A percentile compares a stretch with the other conserved stretches of the same genome.
Evolutionary conservation across 2,888 invertebrate species (phyloP).

Genomic region (Lithophane leautieri): DNA sequence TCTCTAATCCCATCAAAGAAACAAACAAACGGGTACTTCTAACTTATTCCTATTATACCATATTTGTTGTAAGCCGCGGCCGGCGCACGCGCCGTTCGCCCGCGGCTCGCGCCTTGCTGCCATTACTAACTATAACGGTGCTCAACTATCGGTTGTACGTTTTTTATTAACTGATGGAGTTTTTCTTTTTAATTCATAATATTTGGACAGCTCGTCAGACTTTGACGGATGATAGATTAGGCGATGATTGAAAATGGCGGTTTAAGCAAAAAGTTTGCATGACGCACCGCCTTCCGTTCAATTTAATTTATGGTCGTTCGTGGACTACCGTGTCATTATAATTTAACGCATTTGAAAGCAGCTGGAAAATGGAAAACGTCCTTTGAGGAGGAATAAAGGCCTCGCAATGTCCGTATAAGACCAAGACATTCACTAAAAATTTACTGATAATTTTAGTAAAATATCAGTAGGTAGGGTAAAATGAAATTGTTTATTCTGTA

Average conservation of each 20-base stretch:
- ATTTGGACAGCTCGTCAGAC: constrained; percentile 42
- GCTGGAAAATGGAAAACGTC: background rate
- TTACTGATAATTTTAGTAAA: too few relatives aligned
- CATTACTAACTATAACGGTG: constrained; percentile 64
- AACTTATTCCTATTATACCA: constrained; percentile 66
- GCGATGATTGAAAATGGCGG: constrained; percentile 37
- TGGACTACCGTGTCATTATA: background rate
- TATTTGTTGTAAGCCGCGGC: constrained; percentile 61
- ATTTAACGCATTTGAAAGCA: background rate
- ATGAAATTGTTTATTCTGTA: too few relatives aligned
- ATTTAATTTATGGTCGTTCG: background rate
- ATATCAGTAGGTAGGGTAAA: background rate
- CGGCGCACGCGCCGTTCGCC: constrained; percentile 66
- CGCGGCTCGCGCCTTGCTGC: constrained; percentile 59
- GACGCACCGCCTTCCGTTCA: constrained; percentile 2
- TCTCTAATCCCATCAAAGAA: constrained; percentile 42
- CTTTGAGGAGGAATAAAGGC: background rate
- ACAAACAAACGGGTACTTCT: constrained; percentile 63
- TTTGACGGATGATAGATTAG: constrained; percentile 30
- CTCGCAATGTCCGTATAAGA: background rate
- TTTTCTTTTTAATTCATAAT: constrained; percentile 55
- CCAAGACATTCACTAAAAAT: background rate
- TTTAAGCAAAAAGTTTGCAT: constrained; percentile 25
- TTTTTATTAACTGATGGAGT: constrained; percentile 50
- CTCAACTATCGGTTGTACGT: constrained; percentile 46